Evolutionary conservation across 2,113 vertebrate species (phyloP).

Genomic region (Protomyctophum bolini): DNA sequence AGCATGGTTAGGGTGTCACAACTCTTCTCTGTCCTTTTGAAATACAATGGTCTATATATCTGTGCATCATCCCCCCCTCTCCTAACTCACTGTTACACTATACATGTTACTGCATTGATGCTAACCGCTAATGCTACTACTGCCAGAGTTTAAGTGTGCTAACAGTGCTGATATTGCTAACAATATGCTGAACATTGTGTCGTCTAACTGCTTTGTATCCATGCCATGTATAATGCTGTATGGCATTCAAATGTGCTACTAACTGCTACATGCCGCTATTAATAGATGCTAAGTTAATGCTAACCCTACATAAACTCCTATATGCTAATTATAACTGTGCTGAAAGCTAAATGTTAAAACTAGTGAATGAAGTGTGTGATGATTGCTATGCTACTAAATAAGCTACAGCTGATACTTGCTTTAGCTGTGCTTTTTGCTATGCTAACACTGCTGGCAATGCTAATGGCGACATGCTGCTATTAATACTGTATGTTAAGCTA

Average conservation of each 20-base stretch:
- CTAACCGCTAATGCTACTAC: slow-evolving; percentile 62
- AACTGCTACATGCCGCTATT: slow-evolving; percentile 48
- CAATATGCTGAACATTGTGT: slow-evolving; percentile 3
- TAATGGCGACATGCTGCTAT: slow-evolving; percentile 43
- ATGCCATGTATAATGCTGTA: slow-evolving; percentile 41
- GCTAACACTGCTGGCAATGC: slow-evolving; percentile 15
- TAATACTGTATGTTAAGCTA: slow-evolving; percentile 56
- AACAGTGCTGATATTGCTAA: slow-evolving; percentile 37
- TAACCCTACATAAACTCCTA: slow-evolving; percentile 33
- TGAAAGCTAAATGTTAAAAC: too few relatives aligned
- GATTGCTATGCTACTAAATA: slow-evolving; percentile 46
- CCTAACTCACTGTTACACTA: slow-evolving; percentile 59
- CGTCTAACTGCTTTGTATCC: slow-evolving; percentile 56
- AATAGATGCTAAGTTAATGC: neutral
- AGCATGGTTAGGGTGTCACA: neutral
- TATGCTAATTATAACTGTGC: neutral
- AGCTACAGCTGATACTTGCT: neutral
- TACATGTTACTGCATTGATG: slow-evolving; percentile 64
- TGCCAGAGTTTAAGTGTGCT: slow-evolving; percentile 58
- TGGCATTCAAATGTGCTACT: slow-evolving; percentile 27
- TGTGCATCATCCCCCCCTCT: slow-evolving; percentile 65
- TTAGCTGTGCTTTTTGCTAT: slow-evolving; percentile 7
- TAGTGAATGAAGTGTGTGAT: slow-evolving; percentile 33
- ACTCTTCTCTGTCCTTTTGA: slow-evolving; percentile 17
- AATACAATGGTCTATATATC: slow-evolving; percentile 34